A percentile compares a stretch with the other conserved stretches of the same genome.
Conservation (phyloP, 2,113 vertebrate species). For the Pygathrix nemaeus region DNA sequence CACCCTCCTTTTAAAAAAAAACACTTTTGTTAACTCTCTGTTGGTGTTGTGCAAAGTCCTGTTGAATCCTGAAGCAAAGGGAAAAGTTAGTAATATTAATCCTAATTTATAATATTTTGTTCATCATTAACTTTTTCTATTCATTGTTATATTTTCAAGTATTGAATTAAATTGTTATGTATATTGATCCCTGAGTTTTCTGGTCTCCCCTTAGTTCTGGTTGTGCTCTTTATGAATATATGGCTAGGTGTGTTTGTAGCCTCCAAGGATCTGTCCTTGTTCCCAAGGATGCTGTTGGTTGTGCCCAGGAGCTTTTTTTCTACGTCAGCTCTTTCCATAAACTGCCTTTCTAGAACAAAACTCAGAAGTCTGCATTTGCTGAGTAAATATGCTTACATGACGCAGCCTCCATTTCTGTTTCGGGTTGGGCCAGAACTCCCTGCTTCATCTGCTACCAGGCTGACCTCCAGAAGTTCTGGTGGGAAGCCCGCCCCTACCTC, state of each 20-base stretch:
- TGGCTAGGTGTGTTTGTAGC: not conserved
- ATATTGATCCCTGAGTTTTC: not conserved
- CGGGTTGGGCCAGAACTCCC: not conserved
- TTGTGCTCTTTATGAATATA: not conserved
- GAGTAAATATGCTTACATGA: not conserved
- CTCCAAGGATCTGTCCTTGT: not conserved
- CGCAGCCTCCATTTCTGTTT: not conserved
- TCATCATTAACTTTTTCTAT: not conserved
- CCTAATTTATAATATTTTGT: not conserved
- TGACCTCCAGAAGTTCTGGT: not conserved
- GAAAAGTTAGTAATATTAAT: not conserved
- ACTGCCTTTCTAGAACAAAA: not conserved
- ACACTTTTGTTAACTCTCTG: not conserved
- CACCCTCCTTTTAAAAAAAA: not conserved
- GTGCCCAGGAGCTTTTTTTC: not conserved
- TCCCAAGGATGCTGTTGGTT: not conserved
- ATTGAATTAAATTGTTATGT: not conserved
- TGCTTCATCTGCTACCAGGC: not conserved
- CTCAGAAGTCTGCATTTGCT: not conserved
- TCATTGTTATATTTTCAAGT: not conserved
- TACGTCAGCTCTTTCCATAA: not conserved
- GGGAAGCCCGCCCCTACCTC: not conserved
- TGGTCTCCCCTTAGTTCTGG: not conserved
- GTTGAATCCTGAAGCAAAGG: not conserved
- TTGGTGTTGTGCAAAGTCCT: not conserved